phyloP scores from a whole-genome alignment of 2,113 vertebrate genomes.

The Cyprinodon variegatus region DNA sequence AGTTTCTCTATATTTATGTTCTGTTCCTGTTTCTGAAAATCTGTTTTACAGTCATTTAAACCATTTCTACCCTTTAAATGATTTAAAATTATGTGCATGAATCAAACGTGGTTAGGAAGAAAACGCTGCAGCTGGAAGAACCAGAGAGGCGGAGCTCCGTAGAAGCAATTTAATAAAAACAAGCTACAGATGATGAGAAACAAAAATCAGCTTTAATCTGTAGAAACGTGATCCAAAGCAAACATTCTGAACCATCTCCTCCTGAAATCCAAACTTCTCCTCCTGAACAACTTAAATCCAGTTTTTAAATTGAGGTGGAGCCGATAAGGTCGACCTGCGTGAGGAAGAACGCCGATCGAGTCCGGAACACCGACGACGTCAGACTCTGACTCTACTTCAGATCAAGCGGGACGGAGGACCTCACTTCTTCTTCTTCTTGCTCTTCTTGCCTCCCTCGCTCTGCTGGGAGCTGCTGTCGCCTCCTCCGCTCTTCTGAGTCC shows the following conservation, averaged over 20 bases:
- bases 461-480: constrained; percentile 87
- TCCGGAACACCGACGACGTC: not conserved
- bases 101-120: too few relatives aligned
- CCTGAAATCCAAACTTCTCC: not conserved
- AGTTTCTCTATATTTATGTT: too few relatives aligned
- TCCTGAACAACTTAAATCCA: not conserved
- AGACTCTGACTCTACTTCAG: rapidly evolving
- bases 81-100: too few relatives aligned
- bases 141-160: not conserved
- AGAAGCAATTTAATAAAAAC: too few relatives aligned
- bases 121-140: too few relatives aligned
- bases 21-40: too few relatives aligned
- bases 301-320: not conserved
- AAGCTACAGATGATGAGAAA: not conserved
- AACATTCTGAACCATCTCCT: not conserved
- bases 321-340: not conserved
- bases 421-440: constrained; percentile 98
- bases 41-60: too few relatives aligned
- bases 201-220: not conserved
- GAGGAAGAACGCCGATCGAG: not conserved
- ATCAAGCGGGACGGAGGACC: not conserved
- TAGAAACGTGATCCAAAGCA: not conserved
- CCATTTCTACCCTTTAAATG: too few relatives aligned
- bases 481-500: constrained; percentile 90
- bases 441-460: constrained; percentile 93